These are phyloP conservation scores for Enteromius treurensis DNA, from an alignment of 2,797 vertebrate genomes.

Conservation along the genomic window DNA sequence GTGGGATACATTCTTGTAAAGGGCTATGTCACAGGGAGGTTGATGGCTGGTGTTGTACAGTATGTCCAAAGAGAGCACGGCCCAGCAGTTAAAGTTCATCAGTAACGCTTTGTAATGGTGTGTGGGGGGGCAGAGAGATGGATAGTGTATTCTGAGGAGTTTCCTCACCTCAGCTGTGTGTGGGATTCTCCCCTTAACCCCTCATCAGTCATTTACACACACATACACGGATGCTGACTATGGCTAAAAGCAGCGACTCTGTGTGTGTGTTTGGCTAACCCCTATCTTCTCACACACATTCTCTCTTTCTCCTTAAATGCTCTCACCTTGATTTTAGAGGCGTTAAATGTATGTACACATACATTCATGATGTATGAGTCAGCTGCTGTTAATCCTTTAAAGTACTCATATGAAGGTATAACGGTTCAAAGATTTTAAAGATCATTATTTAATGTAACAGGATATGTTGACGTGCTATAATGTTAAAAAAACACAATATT, in stretches of 20 bases:
- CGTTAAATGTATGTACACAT: neutral
- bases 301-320: neutral
- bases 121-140: slow-evolving; percentile 38
- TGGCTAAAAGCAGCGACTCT: neutral
- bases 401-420: no score
- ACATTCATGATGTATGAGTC: neutral
- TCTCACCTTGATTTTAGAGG: neutral
- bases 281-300: neutral
- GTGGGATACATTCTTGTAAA: neutral
- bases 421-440: no score
- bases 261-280: neutral
- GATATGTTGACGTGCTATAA: no score
- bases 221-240: slow-evolving; percentile 41
- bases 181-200: slow-evolving; percentile 39
- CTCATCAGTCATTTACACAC: slow-evolving; percentile 53
- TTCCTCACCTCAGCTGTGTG: slow-evolving; percentile 50
- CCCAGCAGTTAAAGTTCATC: slow-evolving; percentile 15
- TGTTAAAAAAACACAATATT: no score
- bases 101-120: slow-evolving; percentile 38
- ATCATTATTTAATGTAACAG: no score
- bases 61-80: slow-evolving; percentile 14
- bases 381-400: neutral
- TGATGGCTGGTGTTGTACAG: slow-evolving; percentile 7
- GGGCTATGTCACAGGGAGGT: neutral
- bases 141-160: slow-evolving; percentile 44